Base-by-base conservation (phyloP, 1,140 invertebrate genomes). In the Matsumurasca onukii region DNA sequence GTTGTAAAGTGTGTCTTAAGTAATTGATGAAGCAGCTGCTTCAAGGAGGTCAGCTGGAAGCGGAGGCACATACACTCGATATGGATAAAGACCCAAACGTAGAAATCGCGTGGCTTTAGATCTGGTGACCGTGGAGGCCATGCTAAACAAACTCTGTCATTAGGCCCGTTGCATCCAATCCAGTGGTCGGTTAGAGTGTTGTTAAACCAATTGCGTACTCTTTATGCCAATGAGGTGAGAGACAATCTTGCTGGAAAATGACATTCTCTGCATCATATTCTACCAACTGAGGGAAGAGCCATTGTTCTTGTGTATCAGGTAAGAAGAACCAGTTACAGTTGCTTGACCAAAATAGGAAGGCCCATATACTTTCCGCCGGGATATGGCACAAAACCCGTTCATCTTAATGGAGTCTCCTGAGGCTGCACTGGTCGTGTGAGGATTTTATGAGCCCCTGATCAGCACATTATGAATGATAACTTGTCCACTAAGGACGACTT, bases 281-380 rank as follows among this genome's bases (percentile, higher is more conserved):
- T 3, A 9, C 24, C n/a, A 51, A 3, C n/a, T 51, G 49, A 12
- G 49, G 49, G 49, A 51, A 51, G n/a, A 51, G 49, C 49, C n/a
- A 51, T 51, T 20, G n/a, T 51, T 51, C 17, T 51, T 20, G 49
- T 20, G 49, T 51, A 51, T 51, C 49, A 51, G 24, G 49, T 51
- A 51, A 51, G 49, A 51, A 51, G 49, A 20, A 51, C 49, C 49
- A 51, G 49, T 9, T 51, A 51, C 49, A 51, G 34, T 45, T 45
- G 34, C 34, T 45, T 45, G 9, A 45, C 34, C 34, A 45, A 45
- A 45, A 45, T 12, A 45, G 9, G 17, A 45, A 12, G 34, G 34
- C 34, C 34, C 34, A 45, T 45, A 45, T 12, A 45, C 34, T 45
- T 45, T 45, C 34, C 17, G 34, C 34, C 9, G 34, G 17, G 34